A percentile compares a stretch with the other conserved stretches of the same genome.
Conservation (phyloP, 1,140 invertebrate species). For the Colletes gigas region DNA sequence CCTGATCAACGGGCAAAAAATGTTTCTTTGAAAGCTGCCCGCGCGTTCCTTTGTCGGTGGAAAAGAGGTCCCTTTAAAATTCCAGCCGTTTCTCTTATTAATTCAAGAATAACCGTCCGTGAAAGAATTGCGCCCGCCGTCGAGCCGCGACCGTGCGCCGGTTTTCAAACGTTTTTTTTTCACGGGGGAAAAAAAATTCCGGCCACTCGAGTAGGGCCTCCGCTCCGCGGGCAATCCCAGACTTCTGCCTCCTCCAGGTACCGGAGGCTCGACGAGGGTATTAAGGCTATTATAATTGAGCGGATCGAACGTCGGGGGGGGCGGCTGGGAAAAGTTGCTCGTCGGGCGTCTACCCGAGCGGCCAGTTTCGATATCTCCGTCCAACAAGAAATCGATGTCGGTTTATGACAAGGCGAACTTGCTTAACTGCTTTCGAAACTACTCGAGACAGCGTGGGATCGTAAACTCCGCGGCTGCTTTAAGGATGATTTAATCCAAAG, state of each 20-base stretch:
- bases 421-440: slow-evolving; percentile 44
- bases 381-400: slow-evolving; percentile 39
- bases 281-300: slow-evolving; percentile 7
- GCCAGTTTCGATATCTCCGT: slow-evolving; percentile 4
- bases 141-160: not conserved
- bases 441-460: slow-evolving; percentile 47
- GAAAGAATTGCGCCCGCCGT: slow-evolving; percentile 16
- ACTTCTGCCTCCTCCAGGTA: too few species aligned
- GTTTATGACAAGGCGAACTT: slow-evolving; percentile 50
- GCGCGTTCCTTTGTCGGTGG: slow-evolving; percentile 15
- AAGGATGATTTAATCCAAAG: slow-evolving; percentile 64
- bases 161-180: slow-evolving; percentile 1
- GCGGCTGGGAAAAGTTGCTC: too few species aligned
- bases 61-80: slow-evolving; percentile 22
- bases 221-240: too few species aligned
- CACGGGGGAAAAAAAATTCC: not conserved
- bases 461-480: slow-evolving; percentile 49
- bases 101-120: slow-evolving; percentile 32
- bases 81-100: slow-evolving; percentile 36
- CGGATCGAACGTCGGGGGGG: not conserved
- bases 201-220: not conserved
- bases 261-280: not conserved
- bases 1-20: slow-evolving; percentile 20
- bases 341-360: not conserved
- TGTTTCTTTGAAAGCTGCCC: slow-evolving; percentile 26